A percentile compares a stretch with the other conserved stretches of the same genome.
phyloP scores from a whole-genome alignment of 2,113 vertebrate species.

The Choloepus hoffmanni region DNA sequence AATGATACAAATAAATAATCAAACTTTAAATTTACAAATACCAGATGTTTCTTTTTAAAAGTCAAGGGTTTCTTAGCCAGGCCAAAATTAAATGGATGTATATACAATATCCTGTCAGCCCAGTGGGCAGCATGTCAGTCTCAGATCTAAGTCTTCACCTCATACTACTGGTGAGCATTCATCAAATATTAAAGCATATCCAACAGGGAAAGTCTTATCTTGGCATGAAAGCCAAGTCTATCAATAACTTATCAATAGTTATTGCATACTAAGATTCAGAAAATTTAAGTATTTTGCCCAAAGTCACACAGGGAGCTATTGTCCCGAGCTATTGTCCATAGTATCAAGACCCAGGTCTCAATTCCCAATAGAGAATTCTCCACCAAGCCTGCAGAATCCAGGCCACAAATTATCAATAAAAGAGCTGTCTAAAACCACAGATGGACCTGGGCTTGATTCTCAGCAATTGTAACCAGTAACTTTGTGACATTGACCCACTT shows the following conservation, averaged over 20 bases:
- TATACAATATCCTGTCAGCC: background rate
- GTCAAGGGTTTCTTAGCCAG: background rate
- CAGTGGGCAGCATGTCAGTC: background rate
- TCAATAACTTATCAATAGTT: constrained; percentile 39
- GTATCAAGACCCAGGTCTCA: background rate
- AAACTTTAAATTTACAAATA: background rate
- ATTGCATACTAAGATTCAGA: background rate
- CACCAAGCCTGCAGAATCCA: background rate
- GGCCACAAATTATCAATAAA: background rate
- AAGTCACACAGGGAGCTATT: background rate
- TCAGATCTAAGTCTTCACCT: background rate
- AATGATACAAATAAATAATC: constrained; percentile 17
- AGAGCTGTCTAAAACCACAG: background rate
- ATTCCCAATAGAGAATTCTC: background rate
- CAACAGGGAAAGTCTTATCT: constrained; percentile 21
- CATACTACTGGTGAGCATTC: background rate
- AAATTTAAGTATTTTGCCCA: background rate
- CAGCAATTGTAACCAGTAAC: background rate
- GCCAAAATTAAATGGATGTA: background rate
- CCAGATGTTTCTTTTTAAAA: background rate
- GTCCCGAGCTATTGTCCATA: background rate
- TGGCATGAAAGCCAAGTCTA: background rate
- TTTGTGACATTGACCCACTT: background rate
- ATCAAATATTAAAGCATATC: constrained; percentile 40
- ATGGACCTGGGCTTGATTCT: background rate